Evolutionary conservation across 2,113 vertebrate genomes (phyloP), one percentile per base, ranked within the genome.

Genomic region (Hepsetus odoe): DNA sequence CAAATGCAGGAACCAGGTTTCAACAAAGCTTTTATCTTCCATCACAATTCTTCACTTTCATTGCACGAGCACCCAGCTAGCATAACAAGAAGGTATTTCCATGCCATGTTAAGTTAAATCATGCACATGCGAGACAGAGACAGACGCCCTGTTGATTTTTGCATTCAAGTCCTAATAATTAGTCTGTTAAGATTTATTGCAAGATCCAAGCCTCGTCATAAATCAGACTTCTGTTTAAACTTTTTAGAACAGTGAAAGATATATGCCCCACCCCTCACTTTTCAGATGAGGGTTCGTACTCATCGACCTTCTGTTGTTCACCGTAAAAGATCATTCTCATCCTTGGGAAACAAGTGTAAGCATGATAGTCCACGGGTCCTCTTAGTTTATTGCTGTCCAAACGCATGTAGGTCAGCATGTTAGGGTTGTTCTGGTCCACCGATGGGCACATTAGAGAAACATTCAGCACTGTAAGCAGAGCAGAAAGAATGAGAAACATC

Each of bases 341-440:
- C 14, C 90, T 87, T 59, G 94, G 94, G 74, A 95, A 95, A 82
- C 94, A 95, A 56, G 89, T 88, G 79, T 92, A 93, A 28, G 91
- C 87, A 0, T 91, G 91, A 32, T 85, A 85, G 84, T 86, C 94
- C 77, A 95, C 81, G 5, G 93, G 93, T 46, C 73, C 78, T 1
- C 82, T 92, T 26, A 95, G 89, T 87, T 91, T 94, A 80, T 95
- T 95, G 88, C 92, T 89, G 74, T 95, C 94, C 38, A 94, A 71
- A 7, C 94, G 89, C 7, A 95, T 91, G 2, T 94, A 95, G 26
- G 94, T 95, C 79, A 95, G 83, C 68, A 92, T 93, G 1, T 91
- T 91, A 77, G 79, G 82, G 76, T 88, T 84, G 75, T 80, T 20
- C 7, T 77, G 83, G 72, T 94, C 86, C 80, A 89, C 73, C 56